Percentiles rank a stretch among this genome's conserved stretches.
phyloP scores from a whole-genome alignment of 1,140 invertebrate species.

The Adoxophyes honmai region DNA sequence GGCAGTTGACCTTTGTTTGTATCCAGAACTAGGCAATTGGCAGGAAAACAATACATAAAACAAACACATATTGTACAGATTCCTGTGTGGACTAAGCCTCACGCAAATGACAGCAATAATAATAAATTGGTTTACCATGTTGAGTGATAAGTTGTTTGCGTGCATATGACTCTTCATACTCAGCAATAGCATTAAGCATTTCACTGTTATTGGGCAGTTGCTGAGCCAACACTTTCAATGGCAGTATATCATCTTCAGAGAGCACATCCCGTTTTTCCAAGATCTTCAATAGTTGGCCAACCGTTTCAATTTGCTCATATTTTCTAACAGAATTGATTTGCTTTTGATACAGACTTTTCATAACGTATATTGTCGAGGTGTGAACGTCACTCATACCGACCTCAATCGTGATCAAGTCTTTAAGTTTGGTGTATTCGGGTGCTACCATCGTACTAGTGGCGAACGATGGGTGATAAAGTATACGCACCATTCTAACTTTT shows the following conservation, averaged over 20 bases:
- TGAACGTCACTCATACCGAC: constrained; percentile 44
- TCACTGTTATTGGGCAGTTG: constrained; percentile 37
- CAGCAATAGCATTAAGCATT: constrained; percentile 37
- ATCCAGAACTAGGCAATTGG: too few species aligned
- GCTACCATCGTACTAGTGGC: constrained; percentile 33
- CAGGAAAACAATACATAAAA: too few species aligned
- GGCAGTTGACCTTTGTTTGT: too few species aligned
- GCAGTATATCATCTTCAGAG: constrained; percentile 51
- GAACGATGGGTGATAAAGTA: neutral
- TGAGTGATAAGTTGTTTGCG: constrained; percentile 33
- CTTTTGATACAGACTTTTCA: constrained; percentile 53
- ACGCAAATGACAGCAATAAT: too few species aligned
- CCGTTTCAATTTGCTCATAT: constrained; percentile 48
- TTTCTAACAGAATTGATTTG: constrained; percentile 58
- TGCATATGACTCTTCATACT: constrained; percentile 40
- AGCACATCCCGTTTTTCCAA: constrained; percentile 60
- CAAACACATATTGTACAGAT: too few species aligned
- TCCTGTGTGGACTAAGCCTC: too few species aligned
- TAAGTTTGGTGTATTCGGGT: constrained; percentile 46
- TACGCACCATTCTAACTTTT: neutral
- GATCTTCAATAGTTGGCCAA: constrained; percentile 48
- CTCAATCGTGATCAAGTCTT: constrained; percentile 40
- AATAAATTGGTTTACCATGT: constrained; percentile 59
- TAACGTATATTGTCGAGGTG: constrained; percentile 33
- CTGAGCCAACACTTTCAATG: constrained; percentile 48